Evolutionary conservation across 2,888 invertebrate species (phyloP), one percentile per base, ranked within the genome.

Genomic region (Microctonus brassicae): DNA sequence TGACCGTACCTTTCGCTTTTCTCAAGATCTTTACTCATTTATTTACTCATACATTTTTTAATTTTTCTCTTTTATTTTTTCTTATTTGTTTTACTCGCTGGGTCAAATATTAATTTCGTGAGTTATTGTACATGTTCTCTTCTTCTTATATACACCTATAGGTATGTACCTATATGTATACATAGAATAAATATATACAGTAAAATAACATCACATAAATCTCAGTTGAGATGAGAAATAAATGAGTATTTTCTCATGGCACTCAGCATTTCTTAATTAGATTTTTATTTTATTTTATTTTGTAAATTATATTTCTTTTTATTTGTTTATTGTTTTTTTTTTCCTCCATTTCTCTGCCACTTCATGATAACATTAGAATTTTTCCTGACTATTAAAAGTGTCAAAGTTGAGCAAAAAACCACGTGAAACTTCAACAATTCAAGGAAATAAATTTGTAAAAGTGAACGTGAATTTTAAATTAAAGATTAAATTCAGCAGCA

Each of bases 321-420:
- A 1, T 20, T 20, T 7, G 7, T 17, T 62, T 60, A 39, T 68
- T 58, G 34, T 39, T 69, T 64, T 69, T 52, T 57, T 29, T 29
- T 29, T 29, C 7, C 7, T 29, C 7, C 7, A 29, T 29, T 5
- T 29, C 7, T 29, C 4, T 5, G 7, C 3, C 29, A 29, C 29
- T 5, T 5, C 29, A 29, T 5, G 29, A 29, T 29, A 7, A 29
- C 4, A 29, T 29, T 29, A 3, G 7, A 29, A 5, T 5, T 58
- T 33, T 53, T 73, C 77, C 79, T 76, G 77, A 76, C 80, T 82
- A 84, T 84, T 84, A 84, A 83, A 81, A 82, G 78, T 79, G 82
- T 80, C 83, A 81, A 82, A n/a, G n/a, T n/a, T n/a, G n/a, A 79
- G 82, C 81, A 82, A 85, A 81, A 79, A 83, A 81, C 79, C 79